Evolutionary conservation across 2,888 invertebrate species (phyloP).

Genomic region (Ethmia dodecea): DNA sequence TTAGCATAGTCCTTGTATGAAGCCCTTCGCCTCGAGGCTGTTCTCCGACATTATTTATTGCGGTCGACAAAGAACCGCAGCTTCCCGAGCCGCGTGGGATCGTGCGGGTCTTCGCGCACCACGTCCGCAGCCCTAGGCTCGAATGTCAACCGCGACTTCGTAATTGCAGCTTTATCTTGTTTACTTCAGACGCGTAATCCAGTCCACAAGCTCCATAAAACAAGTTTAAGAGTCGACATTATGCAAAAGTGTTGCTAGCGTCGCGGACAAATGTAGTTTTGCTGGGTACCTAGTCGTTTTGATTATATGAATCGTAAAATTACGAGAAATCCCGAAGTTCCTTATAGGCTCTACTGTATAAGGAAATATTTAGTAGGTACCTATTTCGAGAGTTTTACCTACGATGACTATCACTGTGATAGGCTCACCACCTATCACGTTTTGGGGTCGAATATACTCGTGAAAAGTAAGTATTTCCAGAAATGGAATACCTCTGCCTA

Average conservation of each 20-base stretch:
- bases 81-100: conserved; percentile 58
- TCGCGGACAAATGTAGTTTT: not conserved
- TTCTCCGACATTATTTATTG: conserved; percentile 38
- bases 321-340: too few relatives aligned
- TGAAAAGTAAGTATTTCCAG: too few relatives aligned
- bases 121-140: conserved; percentile 40
- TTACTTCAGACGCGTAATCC: conserved; percentile 37
- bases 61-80: conserved; percentile 49
- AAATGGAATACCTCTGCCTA: too few relatives aligned
- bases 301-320: too few relatives aligned
- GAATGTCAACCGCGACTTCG: conserved; percentile 58
- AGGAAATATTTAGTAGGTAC: too few relatives aligned
- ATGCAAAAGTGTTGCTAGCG: not conserved
- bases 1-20: conserved; percentile 30
- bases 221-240: conserved; percentile 14
- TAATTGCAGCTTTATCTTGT: conserved; percentile 50
- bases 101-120: conserved; percentile 40
- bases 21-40: conserved; percentile 29
- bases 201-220: conserved; percentile 25
- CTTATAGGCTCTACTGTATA: too few relatives aligned
- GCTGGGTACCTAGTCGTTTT: not conserved
- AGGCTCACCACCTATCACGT: too few relatives aligned
- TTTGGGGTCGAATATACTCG: too few relatives aligned
- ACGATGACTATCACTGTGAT: too few relatives aligned
- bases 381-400: too few relatives aligned